Conservation (phyloP, 2,113 vertebrate species). For the Reinhardtius hippoglossoides region DNA sequence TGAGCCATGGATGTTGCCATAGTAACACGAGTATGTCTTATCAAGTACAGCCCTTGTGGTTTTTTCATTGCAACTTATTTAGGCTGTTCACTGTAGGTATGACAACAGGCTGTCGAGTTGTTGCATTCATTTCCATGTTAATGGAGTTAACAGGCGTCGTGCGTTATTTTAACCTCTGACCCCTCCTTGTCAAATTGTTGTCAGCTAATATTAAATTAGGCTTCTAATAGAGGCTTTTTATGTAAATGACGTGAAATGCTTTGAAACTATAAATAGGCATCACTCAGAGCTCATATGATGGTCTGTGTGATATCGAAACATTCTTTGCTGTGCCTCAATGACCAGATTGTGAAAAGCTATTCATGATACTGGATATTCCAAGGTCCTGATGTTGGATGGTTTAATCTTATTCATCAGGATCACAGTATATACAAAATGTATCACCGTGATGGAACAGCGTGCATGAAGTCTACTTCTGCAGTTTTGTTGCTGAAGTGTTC, state of each 20-base stretch:
- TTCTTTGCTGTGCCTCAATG: slow-evolving; percentile 46
- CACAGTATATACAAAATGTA: slow-evolving; percentile 21
- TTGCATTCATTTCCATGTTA: slow-evolving; percentile 86
- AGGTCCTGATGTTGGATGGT: slow-evolving; percentile 32
- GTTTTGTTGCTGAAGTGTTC: slow-evolving; percentile 22
- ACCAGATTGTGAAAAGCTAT: slow-evolving; percentile 41
- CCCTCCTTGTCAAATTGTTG: slow-evolving; percentile 70
- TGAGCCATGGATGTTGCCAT: slow-evolving; percentile 87
- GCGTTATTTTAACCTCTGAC: slow-evolving; percentile 78
- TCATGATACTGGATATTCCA: slow-evolving; percentile 41
- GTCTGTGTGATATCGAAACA: slow-evolving; percentile 64
- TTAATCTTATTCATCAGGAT: slow-evolving; percentile 25
- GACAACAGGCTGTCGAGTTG: slow-evolving; percentile 83
- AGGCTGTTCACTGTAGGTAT: slow-evolving; percentile 86
- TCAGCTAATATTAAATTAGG: slow-evolving; percentile 75
- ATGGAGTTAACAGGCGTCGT: slow-evolving; percentile 77
- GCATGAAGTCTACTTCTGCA: slow-evolving; percentile 2
- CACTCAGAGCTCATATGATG: slow-evolving; percentile 59
- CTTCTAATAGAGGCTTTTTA: slow-evolving; percentile 73
- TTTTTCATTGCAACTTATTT: slow-evolving; percentile 85
- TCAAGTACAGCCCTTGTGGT: slow-evolving; percentile 86
- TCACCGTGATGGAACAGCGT: background rate
- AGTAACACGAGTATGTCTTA: slow-evolving; percentile 88
- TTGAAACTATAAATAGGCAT: slow-evolving; percentile 78
- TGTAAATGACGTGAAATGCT: slow-evolving; percentile 75